phyloP scores from a whole-genome alignment of 2,888 invertebrate species.

The Branchinecta sandiegonensis region DNA sequence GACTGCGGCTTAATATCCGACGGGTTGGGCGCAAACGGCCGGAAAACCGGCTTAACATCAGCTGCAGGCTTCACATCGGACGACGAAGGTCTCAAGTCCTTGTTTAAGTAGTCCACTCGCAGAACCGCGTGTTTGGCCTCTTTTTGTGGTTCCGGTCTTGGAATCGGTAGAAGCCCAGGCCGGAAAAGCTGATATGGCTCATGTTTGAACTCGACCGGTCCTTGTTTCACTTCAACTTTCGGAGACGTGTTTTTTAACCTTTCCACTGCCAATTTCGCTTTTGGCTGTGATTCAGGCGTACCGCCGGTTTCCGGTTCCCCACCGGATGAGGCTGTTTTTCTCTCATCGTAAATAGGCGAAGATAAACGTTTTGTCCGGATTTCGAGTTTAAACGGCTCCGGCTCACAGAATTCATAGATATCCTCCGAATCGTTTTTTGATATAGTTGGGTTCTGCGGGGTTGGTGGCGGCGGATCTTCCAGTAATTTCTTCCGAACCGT shows the following conservation, averaged over 20 bases:
- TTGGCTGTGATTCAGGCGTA: slow-evolving; percentile 35
- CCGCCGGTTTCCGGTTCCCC: slow-evolving; percentile 27
- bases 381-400: slow-evolving; percentile 73
- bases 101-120: slow-evolving; percentile 16
- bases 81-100: background rate
- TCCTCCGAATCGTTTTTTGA: slow-evolving; percentile 38
- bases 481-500: slow-evolving; percentile 10
- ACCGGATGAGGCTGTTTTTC: slow-evolving; percentile 22
- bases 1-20: no score
- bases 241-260: background rate
- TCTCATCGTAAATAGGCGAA: slow-evolving; percentile 26
- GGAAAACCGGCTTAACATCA: no score
- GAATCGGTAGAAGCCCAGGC: background rate
- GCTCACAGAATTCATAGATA: slow-evolving; percentile 76
- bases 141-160: slow-evolving; percentile 18
- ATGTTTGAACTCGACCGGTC: slow-evolving; percentile 26
- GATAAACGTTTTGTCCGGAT: slow-evolving; percentile 40
- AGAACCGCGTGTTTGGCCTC: slow-evolving; percentile 12
- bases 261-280: background rate
- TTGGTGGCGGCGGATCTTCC: background rate
- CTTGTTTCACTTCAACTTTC: slow-evolving; percentile 23
- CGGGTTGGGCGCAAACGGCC: no score
- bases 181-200: slow-evolving; percentile 19
- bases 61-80: no score
- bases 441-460: slow-evolving; percentile 17